These are phyloP conservation scores for Nyctereutes procyonoides DNA, from an alignment of 2,113 vertebrate species.

Conservation along the genomic window DNA sequence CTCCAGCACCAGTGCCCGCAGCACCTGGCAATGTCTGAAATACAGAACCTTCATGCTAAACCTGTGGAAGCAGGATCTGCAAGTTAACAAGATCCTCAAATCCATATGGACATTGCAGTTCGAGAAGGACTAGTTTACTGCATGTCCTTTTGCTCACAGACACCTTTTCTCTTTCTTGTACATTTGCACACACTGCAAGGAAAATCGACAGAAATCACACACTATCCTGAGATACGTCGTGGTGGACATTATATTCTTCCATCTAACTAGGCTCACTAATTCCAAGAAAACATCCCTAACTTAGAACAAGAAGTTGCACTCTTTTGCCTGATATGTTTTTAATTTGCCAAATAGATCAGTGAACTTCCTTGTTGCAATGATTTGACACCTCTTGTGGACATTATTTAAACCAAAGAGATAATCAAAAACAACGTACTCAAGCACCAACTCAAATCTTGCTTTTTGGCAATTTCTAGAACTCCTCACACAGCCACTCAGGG, in stretches of 20 bases:
- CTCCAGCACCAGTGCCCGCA: too few species aligned
- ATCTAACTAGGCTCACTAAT: neutral
- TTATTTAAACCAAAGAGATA: slow-evolving; percentile 13
- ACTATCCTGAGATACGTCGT: neutral
- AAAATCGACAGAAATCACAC: neutral
- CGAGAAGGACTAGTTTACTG: neutral
- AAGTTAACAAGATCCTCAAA: neutral
- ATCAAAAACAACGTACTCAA: slow-evolving; percentile 40
- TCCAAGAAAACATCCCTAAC: slow-evolving; percentile 18
- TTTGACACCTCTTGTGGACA: neutral
- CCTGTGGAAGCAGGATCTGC: neutral
- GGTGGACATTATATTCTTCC: neutral
- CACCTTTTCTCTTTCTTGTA: neutral
- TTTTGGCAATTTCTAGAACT: slow-evolving; percentile 8
- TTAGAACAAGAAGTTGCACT: neutral
- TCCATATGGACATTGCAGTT: neutral
- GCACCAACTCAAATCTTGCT: neutral
- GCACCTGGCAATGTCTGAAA: neutral
- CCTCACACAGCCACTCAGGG: neutral
- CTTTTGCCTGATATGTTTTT: slow-evolving; percentile 34
- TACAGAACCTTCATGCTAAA: neutral
- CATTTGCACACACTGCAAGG: neutral
- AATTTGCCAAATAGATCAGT: neutral
- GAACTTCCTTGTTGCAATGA: neutral
- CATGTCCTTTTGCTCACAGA: neutral